Base-by-base conservation (phyloP, 2,888 invertebrate species). In the Ichneumoninae sp. region DNA sequence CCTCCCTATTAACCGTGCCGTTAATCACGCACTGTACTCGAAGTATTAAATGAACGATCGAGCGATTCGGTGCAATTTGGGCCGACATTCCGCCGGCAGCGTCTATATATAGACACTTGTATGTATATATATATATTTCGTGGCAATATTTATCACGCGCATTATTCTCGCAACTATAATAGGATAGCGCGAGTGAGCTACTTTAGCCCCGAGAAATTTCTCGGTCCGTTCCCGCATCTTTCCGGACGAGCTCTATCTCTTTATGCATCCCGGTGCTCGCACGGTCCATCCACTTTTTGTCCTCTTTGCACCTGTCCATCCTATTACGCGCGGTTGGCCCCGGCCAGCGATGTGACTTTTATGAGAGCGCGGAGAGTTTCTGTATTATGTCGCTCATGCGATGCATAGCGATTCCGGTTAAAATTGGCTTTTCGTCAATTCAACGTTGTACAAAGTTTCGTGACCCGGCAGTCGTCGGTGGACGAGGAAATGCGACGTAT, bases 281-380 rank as follows among this genome's bases (percentile, higher is more conserved):
- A 65, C 83, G 74, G 69, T 76, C 81, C 77, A 63, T 66, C 52
- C 50, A 63, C 82, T 85, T 81, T 86, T 86, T 83, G 52, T 52
- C 16, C 69, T 81, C 79, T 75, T 83, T 85, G 77, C 85, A 85
- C 86, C 85, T 86, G 86, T 83, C 85, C 81, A 81, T 85, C 66
- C 77, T 78, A 86, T 86, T 86, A 86, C 83, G 79, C 85, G 83
- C 77, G 54, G 78, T 68, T 50, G 54, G 44, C 44, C 13, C 73
- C 63, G 52, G 70, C 74, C 54, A 60, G 44, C 54, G 52, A 50
- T 71, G 73, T 84, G 80, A 52, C 75, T 76, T 80, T 83, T 80
- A 76, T 66, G 83, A 79, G 78, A 8, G 52, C 26, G 36, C 44
- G 36, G 10, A 36, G 50, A n/a, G 65, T 71, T 79, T 71, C 71